phyloP scores from a whole-genome alignment of 2,888 invertebrate genomes.

The Ormyrus rosae region DNA sequence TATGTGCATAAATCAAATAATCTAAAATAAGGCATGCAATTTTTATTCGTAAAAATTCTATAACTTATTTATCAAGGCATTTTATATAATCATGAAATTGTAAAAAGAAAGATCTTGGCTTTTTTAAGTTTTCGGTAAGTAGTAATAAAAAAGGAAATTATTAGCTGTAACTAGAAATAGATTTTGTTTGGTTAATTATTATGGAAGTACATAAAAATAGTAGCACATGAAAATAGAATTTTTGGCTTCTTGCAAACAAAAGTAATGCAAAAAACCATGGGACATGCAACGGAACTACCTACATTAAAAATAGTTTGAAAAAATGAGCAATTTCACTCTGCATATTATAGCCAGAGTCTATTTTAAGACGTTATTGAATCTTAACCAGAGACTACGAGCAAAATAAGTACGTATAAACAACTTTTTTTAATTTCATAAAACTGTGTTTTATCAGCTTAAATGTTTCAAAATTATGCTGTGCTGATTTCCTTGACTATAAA shows the following conservation, averaged over 20 bases:
- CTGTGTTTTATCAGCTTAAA: neutral
- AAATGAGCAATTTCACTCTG: conserved; percentile 65
- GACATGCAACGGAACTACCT: too few species aligned
- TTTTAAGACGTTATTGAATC: conserved; percentile 42
- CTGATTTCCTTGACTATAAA: too few species aligned
- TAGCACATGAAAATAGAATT: too few species aligned
- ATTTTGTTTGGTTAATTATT: too few species aligned
- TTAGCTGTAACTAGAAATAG: too few species aligned
- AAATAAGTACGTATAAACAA: conserved; percentile 28
- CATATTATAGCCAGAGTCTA: conserved; percentile 53
- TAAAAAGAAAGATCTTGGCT: too few species aligned
- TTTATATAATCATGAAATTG: conserved; percentile 13
- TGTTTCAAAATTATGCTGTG: neutral
- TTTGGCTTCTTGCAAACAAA: neutral
- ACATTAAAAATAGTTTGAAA: neutral
- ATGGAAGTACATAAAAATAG: too few species aligned
- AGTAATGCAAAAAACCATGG: conserved; percentile 18
- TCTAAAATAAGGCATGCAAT: conserved; percentile 27
- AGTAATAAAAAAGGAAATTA: too few species aligned
- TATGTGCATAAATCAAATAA: conserved; percentile 7
- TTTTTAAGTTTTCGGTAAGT: too few species aligned
- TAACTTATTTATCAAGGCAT: conserved; percentile 13
- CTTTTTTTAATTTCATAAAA: conserved; percentile 32
- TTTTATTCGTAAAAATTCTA: neutral
- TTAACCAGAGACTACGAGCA: conserved; percentile 36